Conservation (phyloP, 2,797 vertebrate species). For the Poecilia wingei region DNA sequence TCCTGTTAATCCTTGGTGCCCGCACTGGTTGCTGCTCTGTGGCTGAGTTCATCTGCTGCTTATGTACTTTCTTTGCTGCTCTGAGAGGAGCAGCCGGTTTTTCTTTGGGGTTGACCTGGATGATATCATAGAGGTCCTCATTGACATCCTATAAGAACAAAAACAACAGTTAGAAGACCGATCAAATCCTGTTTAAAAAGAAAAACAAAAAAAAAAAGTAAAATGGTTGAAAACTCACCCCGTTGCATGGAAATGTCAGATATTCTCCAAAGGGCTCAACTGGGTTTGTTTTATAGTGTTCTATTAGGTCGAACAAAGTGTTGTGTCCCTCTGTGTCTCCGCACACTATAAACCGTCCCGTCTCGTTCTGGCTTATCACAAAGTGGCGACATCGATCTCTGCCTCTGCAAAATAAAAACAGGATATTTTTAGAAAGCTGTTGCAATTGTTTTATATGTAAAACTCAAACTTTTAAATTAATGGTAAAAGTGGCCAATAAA, state of each 20-base stretch:
- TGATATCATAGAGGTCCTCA: slow-evolving; percentile 81
- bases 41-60: slow-evolving; percentile 23
- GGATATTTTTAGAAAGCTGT: neutral
- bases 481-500: neutral
- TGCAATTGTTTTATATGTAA: too few relatives aligned
- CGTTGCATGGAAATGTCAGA: slow-evolving; percentile 79
- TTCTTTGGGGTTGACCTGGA: slow-evolving; percentile 62
- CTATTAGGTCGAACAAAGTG: slow-evolving; percentile 79
- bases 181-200: neutral
- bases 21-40: slow-evolving; percentile 48
- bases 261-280: slow-evolving; percentile 88
- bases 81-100: slow-evolving; percentile 44
- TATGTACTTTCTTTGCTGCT: slow-evolving; percentile 41
- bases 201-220: neutral
- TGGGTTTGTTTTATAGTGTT: slow-evolving; percentile 79
- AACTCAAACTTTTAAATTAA: neutral
- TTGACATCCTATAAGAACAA: slow-evolving; percentile 65
- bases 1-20: slow-evolving; percentile 58
- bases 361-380: slow-evolving; percentile 82
- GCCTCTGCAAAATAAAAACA: slow-evolving; percentile 77
- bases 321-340: slow-evolving; percentile 80
- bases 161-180: slow-evolving; percentile 17
- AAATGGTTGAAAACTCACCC: slow-evolving; percentile 67
- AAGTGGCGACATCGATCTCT: slow-evolving; percentile 88
- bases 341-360: slow-evolving; percentile 79